A percentile compares a stretch with the other conserved stretches of the same genome.
These are phyloP conservation scores for Cephus pygmeus DNA, from an alignment of 2,888 invertebrate species.

Conservation along the genomic window DNA sequence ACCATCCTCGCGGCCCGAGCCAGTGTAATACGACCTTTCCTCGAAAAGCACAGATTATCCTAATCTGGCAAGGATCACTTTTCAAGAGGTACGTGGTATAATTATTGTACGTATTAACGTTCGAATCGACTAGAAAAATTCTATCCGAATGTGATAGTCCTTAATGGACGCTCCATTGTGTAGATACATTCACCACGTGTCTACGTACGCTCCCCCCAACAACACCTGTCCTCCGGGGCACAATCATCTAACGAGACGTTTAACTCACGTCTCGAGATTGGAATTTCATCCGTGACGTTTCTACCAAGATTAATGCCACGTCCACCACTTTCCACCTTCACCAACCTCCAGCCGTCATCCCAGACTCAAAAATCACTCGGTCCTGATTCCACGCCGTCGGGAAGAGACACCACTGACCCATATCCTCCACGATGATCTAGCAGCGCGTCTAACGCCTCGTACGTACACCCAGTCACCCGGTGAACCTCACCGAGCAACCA, in stretches of 20 bases:
- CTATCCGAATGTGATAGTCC: background rate
- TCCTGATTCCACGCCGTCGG: conserved; percentile 15
- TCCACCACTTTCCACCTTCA: background rate
- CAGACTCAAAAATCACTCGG: conserved; percentile 12
- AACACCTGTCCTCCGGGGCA: background rate
- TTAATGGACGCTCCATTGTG: background rate
- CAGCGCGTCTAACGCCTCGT: background rate
- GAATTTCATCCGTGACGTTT: background rate
- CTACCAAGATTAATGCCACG: background rate
- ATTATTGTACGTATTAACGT: background rate
- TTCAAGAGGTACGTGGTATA: background rate
- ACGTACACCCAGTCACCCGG: background rate
- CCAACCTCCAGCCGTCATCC: background rate
- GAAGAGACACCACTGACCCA: conserved; percentile 17
- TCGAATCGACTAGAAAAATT: background rate
- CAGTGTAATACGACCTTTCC: conserved; percentile 5
- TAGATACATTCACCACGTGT: background rate
- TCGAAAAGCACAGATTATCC: background rate
- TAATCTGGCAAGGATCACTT: background rate
- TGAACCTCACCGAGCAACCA: background rate
- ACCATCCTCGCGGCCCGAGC: conserved; percentile 30
- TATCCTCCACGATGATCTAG: conserved; percentile 3
- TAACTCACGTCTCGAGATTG: background rate
- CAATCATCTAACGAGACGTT: background rate
- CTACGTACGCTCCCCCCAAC: background rate